Evolutionary conservation across 2,888 invertebrate species (phyloP).

Genomic region (Caenorhabditis wallacei): DNA sequence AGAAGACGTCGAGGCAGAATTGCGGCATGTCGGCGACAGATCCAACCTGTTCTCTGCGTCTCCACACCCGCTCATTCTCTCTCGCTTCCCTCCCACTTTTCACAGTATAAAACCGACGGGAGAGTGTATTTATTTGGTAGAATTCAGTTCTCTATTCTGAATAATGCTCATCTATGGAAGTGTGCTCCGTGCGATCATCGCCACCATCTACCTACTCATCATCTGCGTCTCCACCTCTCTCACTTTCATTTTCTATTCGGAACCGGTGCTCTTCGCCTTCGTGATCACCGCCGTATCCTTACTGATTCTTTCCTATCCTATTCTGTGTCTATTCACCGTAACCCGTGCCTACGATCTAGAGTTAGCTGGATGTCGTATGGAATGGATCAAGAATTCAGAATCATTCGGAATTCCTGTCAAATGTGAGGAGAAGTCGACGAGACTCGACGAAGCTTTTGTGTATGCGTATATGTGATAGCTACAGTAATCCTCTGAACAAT

Average conservation of each 20-base stretch:
- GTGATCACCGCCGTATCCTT: conserved; percentile 49
- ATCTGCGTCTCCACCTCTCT: conserved; percentile 32
- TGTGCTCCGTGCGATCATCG: conserved; percentile 34
- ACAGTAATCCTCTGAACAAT: background rate
- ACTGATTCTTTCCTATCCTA: conserved; percentile 41
- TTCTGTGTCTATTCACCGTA: conserved; percentile 38
- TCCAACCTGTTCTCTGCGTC: conserved; percentile 63
- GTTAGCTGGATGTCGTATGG: background rate
- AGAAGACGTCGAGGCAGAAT: conserved; percentile 62
- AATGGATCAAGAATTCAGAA: conserved; percentile 37
- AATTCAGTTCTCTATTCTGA: conserved; percentile 6
- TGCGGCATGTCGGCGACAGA: conserved; percentile 55
- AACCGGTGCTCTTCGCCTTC: conserved; percentile 50
- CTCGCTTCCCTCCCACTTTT: conserved; percentile 36
- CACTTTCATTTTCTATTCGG: conserved; percentile 47
- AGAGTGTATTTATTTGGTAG: background rate
- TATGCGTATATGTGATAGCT: conserved; percentile 48
- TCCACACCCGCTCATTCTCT: conserved; percentile 1
- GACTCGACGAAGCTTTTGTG: conserved; percentile 44
- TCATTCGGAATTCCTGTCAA: background rate
- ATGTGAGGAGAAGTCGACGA: conserved; percentile 30
- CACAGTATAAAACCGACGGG: conserved; percentile 32
- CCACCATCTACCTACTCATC: conserved; percentile 28
- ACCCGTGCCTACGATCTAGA: conserved; percentile 41
- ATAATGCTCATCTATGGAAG: conserved; percentile 44